Base-by-base conservation (phyloP, 2,888 invertebrate species). In the Euphydryas editha region DNA sequence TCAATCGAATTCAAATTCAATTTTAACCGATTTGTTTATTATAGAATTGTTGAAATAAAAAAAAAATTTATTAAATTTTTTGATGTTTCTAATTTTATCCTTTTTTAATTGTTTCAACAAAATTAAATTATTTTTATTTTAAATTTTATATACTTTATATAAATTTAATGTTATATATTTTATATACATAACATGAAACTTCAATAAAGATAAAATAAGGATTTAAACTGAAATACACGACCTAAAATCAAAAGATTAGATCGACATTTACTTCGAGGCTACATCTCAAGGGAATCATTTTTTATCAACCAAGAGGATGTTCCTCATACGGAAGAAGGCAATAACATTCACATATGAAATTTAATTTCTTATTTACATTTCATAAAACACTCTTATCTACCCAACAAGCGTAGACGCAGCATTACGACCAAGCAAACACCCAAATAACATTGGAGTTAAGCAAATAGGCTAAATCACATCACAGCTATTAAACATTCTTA, bases 401-500 rank as follows among this genome's bases (percentile, higher is more conserved):
- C 70, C 78, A 80, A 80, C 78, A 81, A 70, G 69, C 72, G 72
- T 69, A 75, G 76, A 70, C 75, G 64, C 73, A 72, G 59, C 54
- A 62, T 67, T 80, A 80, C 80, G 81, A 78, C 76, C 73, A 73
- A 75, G 75, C 75, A 81, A 78, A 83, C 79, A 82, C 75, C 82
- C 82, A 71, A 76, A 76, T 72, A 79, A 74, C 76, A 75, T 75
- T 68, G 6, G 69, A 76, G 79, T 76, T 76, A 75, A 79, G 77
- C 80, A 87, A 88, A 90, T 82, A 87, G 76, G 76, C 80, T 85
- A 86, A n/a, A 88, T 86, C 84, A 78, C 76, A 73, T 74, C 76
- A 76, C 74, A 80, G 78, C 82, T 84, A 88, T 89, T 89, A 89
- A 89, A 90, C 83, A 88, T 74, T 78, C 77, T 84, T 88, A 89